Conservation (phyloP, 2,888 invertebrate genomes). For the Eremobia ochroleuca region DNA sequence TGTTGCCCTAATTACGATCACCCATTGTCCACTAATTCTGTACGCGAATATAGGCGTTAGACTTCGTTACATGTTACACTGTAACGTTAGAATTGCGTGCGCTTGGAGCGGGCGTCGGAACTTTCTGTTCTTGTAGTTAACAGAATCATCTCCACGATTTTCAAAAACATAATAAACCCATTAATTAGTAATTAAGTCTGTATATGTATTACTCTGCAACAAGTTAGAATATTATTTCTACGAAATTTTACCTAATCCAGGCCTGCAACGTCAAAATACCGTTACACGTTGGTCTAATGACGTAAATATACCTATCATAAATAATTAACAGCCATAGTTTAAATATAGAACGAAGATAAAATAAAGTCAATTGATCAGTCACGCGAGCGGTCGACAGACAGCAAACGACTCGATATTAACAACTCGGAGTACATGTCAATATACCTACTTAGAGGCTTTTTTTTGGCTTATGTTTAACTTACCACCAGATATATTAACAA, state of each 20-base stretch:
- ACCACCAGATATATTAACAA: too few species aligned
- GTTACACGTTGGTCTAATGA: not conserved
- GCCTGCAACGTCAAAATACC: not conserved
- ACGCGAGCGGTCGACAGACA: constrained; percentile 5
- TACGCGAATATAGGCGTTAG: constrained; percentile 19
- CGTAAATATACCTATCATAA: not conserved
- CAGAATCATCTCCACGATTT: not conserved
- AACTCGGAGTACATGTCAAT: not conserved
- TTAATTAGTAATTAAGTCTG: not conserved
- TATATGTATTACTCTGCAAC: not conserved
- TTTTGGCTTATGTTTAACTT: too few species aligned
- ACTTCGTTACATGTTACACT: not conserved
- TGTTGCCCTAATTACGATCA: constrained; percentile 64
- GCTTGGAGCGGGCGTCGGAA: not conserved
- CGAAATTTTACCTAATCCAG: not conserved
- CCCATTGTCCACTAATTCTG: constrained; percentile 60
- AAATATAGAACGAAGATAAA: constrained; percentile 15
- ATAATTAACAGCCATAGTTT: constrained; percentile 13
- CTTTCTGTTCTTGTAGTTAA: not conserved
- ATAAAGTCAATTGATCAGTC: constrained; percentile 1
- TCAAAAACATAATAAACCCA: not conserved
- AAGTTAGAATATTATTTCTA: not conserved
- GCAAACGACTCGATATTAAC: not conserved
- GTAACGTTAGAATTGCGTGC: constrained; percentile 6
- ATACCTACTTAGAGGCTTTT: constrained; percentile 12